A percentile compares a stretch with the other conserved stretches of the same genome.
phyloP scores from a whole-genome alignment of 2,888 invertebrate genomes.

The Cremastobaeus sp. region DNA sequence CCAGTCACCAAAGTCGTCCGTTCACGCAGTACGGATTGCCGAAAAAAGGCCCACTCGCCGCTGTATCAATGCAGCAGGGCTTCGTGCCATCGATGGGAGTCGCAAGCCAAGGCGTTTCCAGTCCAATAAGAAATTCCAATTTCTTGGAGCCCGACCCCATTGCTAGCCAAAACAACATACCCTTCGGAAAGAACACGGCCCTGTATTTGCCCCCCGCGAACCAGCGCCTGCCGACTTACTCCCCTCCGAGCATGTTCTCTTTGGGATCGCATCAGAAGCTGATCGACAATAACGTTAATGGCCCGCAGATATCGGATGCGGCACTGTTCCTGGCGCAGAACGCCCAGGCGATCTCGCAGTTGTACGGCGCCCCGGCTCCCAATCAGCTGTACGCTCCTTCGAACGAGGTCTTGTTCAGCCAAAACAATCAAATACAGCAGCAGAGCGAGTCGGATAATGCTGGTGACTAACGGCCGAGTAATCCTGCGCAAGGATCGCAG shows the following conservation, averaged over 20 bases:
- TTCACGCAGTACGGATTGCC: slow-evolving; percentile 73
- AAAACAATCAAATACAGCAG: slow-evolving; percentile 63
- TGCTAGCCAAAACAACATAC: slow-evolving; percentile 73
- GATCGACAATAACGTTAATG: slow-evolving; percentile 54
- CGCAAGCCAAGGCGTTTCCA: slow-evolving; percentile 66
- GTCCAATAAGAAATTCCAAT: slow-evolving; percentile 66
- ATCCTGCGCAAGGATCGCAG: slow-evolving; percentile 52
- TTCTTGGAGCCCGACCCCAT: slow-evolving; percentile 71
- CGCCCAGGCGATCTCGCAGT: slow-evolving; percentile 73
- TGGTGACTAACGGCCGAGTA: slow-evolving; percentile 17
- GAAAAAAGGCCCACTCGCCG: slow-evolving; percentile 21
- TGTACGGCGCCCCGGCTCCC: slow-evolving; percentile 71
- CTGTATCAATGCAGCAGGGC: slow-evolving; percentile 57
- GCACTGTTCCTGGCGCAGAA: slow-evolving; percentile 72
- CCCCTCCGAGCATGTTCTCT: slow-evolving; percentile 31
- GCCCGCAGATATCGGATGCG: slow-evolving; percentile 73
- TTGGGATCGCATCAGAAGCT: slow-evolving; percentile 58
- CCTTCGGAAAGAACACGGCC: slow-evolving; percentile 72
- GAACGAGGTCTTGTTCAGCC: slow-evolving; percentile 60
- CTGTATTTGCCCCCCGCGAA: slow-evolving; percentile 75
- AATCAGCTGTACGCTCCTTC: slow-evolving; percentile 72
- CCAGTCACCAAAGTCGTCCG: slow-evolving; percentile 67
- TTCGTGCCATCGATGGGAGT: slow-evolving; percentile 48
- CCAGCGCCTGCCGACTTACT: slow-evolving; percentile 70
- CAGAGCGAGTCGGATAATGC: slow-evolving; percentile 44